Evolutionary conservation across 1,140 invertebrate genomes (phyloP).

Genomic region (Charaxes varanes): DNA sequence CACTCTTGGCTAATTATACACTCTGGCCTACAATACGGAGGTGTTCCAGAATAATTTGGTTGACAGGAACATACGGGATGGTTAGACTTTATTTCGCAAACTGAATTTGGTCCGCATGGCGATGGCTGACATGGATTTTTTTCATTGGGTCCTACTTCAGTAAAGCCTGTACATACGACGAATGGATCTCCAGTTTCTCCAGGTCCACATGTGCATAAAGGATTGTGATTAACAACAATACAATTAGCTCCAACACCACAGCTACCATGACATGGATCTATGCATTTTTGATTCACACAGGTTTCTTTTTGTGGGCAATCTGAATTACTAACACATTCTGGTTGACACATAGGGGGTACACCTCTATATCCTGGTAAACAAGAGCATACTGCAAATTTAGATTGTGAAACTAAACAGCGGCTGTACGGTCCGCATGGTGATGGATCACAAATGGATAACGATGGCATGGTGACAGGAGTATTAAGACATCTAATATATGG

Average conservation of each 20-base stretch:
- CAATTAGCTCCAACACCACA: constrained; percentile 85
- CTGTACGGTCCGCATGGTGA: constrained; percentile 88
- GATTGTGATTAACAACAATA: constrained; percentile 87
- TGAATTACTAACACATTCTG: constrained; percentile 86
- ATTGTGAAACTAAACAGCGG: constrained; percentile 80
- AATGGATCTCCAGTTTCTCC: constrained; percentile 88
- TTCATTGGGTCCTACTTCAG: constrained; percentile 58
- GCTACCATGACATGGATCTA: constrained; percentile 84
- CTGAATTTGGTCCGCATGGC: constrained; percentile 89
- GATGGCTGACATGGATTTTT: constrained; percentile 85
- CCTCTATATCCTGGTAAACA: constrained; percentile 87
- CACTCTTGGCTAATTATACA: constrained; percentile 86
- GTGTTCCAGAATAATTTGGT: constrained; percentile 82
- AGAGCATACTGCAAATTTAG: constrained; percentile 85
- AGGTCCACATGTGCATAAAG: constrained; percentile 85
- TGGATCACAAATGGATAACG: constrained; percentile 78
- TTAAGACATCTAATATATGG: constrained; percentile 84
- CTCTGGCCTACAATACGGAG: constrained; percentile 84
- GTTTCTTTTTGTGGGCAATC: constrained; percentile 85
- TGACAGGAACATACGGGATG: constrained; percentile 86
- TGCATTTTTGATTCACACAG: constrained; percentile 86
- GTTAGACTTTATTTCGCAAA: constrained; percentile 86
- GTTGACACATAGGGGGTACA: constrained; percentile 85
- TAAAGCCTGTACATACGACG: constrained; percentile 77
- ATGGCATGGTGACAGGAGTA: constrained; percentile 54